These are phyloP conservation scores for Emmelina monodactyla DNA, from an alignment of 2,888 invertebrate genomes.

Conservation along the genomic window DNA sequence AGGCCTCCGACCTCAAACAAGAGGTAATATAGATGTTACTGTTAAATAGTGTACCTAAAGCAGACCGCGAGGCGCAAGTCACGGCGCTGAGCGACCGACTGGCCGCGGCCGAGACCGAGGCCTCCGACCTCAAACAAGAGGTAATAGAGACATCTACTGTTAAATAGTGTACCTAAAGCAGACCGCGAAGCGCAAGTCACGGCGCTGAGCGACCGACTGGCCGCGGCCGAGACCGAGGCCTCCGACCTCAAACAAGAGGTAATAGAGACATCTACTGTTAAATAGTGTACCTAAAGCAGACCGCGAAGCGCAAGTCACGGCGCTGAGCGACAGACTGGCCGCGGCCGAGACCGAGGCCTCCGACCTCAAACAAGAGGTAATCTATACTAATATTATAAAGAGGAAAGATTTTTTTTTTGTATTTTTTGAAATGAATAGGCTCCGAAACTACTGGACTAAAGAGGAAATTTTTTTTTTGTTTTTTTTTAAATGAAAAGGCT, in stretches of 20 bases:
- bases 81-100: slow-evolving; percentile 47
- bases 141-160: no score
- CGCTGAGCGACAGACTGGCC: slow-evolving; percentile 45
- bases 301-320: slow-evolving; percentile 58
- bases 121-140: slow-evolving; percentile 63
- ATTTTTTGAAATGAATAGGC: no score
- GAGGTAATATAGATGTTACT: slow-evolving; percentile 40
- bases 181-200: slow-evolving; percentile 70
- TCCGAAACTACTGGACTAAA: no score
- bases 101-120: slow-evolving; percentile 55
- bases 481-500: no score
- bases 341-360: slow-evolving; percentile 61
- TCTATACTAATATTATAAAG: no score
- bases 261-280: no score
- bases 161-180: no score
- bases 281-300: no score
- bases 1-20: slow-evolving; percentile 61
- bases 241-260: slow-evolving; percentile 64
- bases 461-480: no score
- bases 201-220: slow-evolving; percentile 45
- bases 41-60: no score
- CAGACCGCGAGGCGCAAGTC: slow-evolving; percentile 70
- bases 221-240: slow-evolving; percentile 57
- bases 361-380: slow-evolving; percentile 61
- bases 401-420: no score